Conservation (phyloP, 1,140 invertebrate genomes). For the Temnothorax nylanderi region DNA sequence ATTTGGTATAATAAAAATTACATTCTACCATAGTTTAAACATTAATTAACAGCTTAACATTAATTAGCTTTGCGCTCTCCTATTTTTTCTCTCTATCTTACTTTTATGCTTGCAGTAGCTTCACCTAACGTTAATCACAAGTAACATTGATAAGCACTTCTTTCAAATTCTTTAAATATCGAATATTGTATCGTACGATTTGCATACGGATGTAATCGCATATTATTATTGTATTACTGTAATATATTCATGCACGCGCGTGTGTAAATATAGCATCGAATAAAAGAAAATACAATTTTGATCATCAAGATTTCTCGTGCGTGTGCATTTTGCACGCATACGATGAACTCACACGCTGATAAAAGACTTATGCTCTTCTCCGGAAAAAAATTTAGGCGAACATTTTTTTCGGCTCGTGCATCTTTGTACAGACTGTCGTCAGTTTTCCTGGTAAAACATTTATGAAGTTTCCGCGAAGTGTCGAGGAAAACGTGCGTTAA, state of each 20-base stretch:
- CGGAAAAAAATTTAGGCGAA: background rate
- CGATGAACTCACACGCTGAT: background rate
- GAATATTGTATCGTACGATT: background rate
- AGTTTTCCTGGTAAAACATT: background rate
- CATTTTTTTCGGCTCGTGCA: background rate
- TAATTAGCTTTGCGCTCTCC: background rate
- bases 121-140: background rate
- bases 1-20: background rate
- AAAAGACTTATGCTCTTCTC: background rate
- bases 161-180: background rate
- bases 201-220: background rate
- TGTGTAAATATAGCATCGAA: background rate
- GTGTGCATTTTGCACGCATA: background rate
- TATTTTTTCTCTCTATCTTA: background rate
- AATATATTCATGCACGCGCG: background rate
- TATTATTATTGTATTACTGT: background rate
- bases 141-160: background rate
- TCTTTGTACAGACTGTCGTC: slow-evolving; percentile 20
- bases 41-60: background rate
- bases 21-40: background rate
- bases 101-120: background rate
- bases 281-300: slow-evolving; percentile 7
- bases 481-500: slow-evolving; percentile 42
- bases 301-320: background rate
- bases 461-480: slow-evolving; percentile 65